phyloP scores from a whole-genome alignment of 64 coral and sea anemone genomes.

The Dendronephthya gigantea region DNA sequence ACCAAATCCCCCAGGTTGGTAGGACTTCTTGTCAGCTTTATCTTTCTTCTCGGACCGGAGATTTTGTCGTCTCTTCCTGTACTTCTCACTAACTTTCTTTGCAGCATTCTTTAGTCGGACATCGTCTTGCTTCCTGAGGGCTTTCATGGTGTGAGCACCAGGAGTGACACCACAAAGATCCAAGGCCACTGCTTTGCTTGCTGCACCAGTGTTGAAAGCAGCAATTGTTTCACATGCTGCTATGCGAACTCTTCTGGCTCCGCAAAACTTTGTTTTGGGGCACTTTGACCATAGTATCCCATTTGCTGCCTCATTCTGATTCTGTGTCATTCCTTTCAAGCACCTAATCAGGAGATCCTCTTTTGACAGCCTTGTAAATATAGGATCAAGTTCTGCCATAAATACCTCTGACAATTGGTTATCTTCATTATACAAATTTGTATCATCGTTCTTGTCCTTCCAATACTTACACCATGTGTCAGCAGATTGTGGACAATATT shows the following conservation, averaged over 20 bases:
- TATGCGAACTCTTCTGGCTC: constrained; percentile 8
- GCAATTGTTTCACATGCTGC: constrained; percentile 33
- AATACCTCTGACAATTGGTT: not conserved
- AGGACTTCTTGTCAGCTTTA: not conserved
- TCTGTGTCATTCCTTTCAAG: constrained; percentile 38
- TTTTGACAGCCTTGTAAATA: not conserved
- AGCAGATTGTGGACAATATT: not conserved
- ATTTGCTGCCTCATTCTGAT: constrained; percentile 39
- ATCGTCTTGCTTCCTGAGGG: constrained; percentile 14
- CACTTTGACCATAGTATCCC: constrained; percentile 27
- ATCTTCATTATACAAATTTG: not conserved
- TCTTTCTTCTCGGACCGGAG: constrained; percentile 21
- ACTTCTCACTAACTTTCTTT: constrained; percentile 12
- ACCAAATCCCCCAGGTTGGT: not conserved
- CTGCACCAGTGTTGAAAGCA: constrained; percentile 41
- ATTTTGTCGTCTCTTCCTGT: not conserved
- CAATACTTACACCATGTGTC: constrained; percentile 5
- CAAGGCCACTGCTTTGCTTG: not conserved
- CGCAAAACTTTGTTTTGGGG: constrained; percentile 35
- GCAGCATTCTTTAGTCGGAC: constrained; percentile 14
- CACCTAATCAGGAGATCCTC: not conserved
- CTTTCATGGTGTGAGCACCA: constrained; percentile 19
- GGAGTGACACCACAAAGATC: constrained; percentile 1
- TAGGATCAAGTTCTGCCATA: not conserved
- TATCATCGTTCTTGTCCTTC: not conserved